phyloP scores from a whole-genome alignment of 2,888 invertebrate genomes.

The Caenorhabditis uteleia region DNA sequence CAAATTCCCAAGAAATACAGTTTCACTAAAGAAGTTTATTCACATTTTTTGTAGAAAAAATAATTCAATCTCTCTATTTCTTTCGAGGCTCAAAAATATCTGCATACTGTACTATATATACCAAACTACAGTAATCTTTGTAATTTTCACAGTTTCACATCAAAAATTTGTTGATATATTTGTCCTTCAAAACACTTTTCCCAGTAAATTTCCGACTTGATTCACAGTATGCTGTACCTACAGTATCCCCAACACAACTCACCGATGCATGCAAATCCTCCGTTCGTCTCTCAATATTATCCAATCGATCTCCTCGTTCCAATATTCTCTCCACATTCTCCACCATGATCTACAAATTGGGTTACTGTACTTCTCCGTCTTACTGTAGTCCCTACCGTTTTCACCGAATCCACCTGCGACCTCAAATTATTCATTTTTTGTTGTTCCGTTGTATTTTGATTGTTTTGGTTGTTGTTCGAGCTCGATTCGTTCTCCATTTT shows the following conservation, averaged over 20 bases:
- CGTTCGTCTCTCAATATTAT: slow-evolving; percentile 57
- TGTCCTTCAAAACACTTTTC: no score
- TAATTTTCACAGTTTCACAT: no score
- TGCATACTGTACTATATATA: no score
- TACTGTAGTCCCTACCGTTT: slow-evolving; percentile 26
- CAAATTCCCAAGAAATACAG: no score
- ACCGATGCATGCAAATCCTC: slow-evolving; percentile 55
- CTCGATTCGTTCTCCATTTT: slow-evolving; percentile 21
- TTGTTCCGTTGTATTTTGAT: slow-evolving; percentile 3
- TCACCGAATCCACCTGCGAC: slow-evolving; percentile 51
- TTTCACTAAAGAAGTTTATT: no score
- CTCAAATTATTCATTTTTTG: slow-evolving; percentile 28
- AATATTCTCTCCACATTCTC: slow-evolving; percentile 63
- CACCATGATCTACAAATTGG: slow-evolving; percentile 58
- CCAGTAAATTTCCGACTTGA: no score
- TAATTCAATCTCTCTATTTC: no score
- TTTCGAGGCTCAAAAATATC: no score
- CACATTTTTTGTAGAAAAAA: no score
- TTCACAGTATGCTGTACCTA: background rate
- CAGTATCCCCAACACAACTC: background rate
- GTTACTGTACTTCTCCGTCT: background rate
- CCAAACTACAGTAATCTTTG: no score
- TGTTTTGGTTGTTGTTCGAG: no score
- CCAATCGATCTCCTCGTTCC: slow-evolving; percentile 65
- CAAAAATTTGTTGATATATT: no score